Evolutionary conservation across 53 echinoderm and acorn worm species (phyloP).

Genomic region (Antedon mediterranea): DNA sequence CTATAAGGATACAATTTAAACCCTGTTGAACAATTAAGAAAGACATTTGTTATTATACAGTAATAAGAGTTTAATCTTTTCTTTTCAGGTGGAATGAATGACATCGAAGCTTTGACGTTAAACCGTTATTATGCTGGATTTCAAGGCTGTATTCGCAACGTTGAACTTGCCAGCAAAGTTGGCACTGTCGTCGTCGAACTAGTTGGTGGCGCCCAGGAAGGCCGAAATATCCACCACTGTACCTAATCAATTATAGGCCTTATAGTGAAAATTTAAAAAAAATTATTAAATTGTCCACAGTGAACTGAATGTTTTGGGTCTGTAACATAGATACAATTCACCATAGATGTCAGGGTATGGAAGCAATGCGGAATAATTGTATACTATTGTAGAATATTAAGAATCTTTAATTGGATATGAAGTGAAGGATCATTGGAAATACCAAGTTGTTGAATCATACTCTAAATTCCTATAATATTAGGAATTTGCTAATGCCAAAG

Average conservation of each 20-base stretch:
- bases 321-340: not conserved
- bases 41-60: no score
- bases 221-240: not conserved
- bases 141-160: conserved; percentile 56
- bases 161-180: conserved; percentile 31
- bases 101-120: conserved; percentile 43
- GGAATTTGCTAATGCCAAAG: no score
- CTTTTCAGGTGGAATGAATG: conserved; percentile 70
- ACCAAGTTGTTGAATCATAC: not conserved
- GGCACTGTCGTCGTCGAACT: conserved; percentile 37
- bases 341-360: not conserved
- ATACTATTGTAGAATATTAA: not conserved
- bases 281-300: no score
- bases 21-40: no score
- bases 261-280: no score
- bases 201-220: conserved; percentile 18
- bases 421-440: not conserved
- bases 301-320: not conserved
- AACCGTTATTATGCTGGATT: conserved; percentile 57
- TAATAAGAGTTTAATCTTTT: no score
- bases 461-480: no score
- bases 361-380: not conserved
- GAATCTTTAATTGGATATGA: not conserved
- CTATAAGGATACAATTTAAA: no score
- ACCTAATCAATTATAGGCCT: not conserved